Evolutionary conservation across 2,888 invertebrate genomes (phyloP).

Genomic region (Vanessa cardui): DNA sequence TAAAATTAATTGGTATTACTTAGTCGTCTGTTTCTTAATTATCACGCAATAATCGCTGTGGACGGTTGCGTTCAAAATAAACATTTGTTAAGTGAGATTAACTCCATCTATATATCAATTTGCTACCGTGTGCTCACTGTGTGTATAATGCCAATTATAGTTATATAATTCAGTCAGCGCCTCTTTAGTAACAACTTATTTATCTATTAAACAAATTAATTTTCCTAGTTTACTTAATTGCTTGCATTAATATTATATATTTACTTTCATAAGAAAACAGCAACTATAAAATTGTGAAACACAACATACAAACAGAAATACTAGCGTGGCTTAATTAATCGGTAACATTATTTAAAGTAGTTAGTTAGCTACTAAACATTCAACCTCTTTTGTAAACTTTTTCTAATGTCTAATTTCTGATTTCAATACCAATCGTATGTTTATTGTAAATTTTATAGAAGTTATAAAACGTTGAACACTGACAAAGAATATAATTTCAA

Average conservation of each 20-base stretch:
- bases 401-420: too few relatives aligned
- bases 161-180: conserved; percentile 54
- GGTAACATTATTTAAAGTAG: too few relatives aligned
- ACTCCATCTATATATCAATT: conserved; percentile 40
- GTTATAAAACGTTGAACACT: too few relatives aligned
- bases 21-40: conserved; percentile 24
- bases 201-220: conserved; percentile 25
- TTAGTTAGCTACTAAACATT: too few relatives aligned
- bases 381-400: too few relatives aligned
- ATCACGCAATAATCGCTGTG: conserved; percentile 46
- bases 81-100: conserved; percentile 39
- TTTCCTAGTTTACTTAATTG: conserved; percentile 16
- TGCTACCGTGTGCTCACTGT: conserved; percentile 42
- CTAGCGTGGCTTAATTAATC: too few relatives aligned
- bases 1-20: conserved; percentile 22
- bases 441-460: too few relatives aligned
- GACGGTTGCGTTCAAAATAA: conserved; percentile 47
- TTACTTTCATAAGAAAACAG: not conserved
- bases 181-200: conserved; percentile 25
- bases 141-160: conserved; percentile 58
- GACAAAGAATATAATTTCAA: too few relatives aligned
- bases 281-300: too few relatives aligned
- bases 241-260: conserved; percentile 3
- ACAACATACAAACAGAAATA: too few relatives aligned
- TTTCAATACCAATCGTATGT: too few relatives aligned